Evolutionary conservation across 2,797 vertebrate genomes (phyloP), one percentile per base, ranked within the genome.

Genomic region (Choloepus didactylus): DNA sequence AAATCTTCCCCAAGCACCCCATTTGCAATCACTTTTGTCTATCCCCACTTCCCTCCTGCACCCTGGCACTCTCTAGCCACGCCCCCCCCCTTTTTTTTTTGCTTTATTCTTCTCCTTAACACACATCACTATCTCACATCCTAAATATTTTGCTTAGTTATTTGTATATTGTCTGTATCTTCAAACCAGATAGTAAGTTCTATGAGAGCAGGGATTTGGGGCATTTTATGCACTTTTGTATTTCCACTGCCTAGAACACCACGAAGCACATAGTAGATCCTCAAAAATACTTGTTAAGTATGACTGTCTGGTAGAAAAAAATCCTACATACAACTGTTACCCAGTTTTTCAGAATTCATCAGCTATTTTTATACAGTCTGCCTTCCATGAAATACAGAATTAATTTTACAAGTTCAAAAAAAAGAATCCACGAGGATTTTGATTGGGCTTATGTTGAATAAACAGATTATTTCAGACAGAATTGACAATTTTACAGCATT

Each of bases 381-480:
- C 84, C 49, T 92, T 54, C 14, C 14, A 62, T 89, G 75, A 90
- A 81, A 89, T 73, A 54, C 5, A 75, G 44, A 87, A 66, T 4
- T 51, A 56, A 80, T 6, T 41, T 73, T 14, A 72, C 31, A 35
- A 86, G 62, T 54, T 76, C 21, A 35, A 44, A 72, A 89, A 80
- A 82, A 81, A 41, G 60, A 62, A 67, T 54, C 38, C 18, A 21
- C 62, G 15, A 49, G 31, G 8, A 69, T 81, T 87, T 83, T 69
- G 60, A 83, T 35, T 76, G 35, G 25, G 4, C 64, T 62, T 41
- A 62, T 54, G 18, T 46, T 93, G 66, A 81, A 46, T 72, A 67
- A 62, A 83, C 7, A 69, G 29, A 91, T 76, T 93, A 79, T 91
- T 92, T 83, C 54, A 79, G 62, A 35, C 49, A 90, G 4, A 84